Evolutionary conservation across 2,888 invertebrate genomes (phyloP).

Genomic region (Corythucha ciliata): DNA sequence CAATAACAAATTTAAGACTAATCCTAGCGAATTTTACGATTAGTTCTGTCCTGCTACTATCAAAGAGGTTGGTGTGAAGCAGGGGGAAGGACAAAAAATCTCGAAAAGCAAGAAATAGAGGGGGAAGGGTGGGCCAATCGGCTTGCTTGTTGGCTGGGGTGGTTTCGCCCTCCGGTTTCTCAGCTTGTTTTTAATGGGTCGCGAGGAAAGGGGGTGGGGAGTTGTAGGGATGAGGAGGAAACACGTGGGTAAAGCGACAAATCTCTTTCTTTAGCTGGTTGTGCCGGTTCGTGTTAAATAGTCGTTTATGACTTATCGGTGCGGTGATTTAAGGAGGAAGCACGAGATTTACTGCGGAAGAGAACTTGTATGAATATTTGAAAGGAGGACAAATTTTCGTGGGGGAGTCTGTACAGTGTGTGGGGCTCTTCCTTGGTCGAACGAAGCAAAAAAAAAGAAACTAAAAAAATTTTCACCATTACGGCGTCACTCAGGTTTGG

Average conservation of each 20-base stretch:
- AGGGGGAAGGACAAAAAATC: too few species aligned
- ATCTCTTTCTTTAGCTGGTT: too few species aligned
- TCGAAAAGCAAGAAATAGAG: too few species aligned
- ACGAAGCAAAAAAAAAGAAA: neutral
- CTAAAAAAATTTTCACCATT: neutral
- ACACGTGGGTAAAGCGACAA: too few species aligned
- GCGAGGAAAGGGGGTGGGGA: neutral
- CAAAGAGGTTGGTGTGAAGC: conserved; percentile 6
- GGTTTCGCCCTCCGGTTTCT: neutral
- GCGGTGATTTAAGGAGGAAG: neutral
- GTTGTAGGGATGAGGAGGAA: neutral
- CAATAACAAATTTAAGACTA: too few species aligned
- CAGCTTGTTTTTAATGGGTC: neutral
- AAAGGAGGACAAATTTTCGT: too few species aligned
- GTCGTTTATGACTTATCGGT: conserved; percentile 3
- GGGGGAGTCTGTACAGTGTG: too few species aligned
- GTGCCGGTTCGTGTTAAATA: too few species aligned
- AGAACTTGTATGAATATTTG: too few species aligned
- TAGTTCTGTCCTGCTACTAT: too few species aligned
- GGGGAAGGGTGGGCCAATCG: conserved; percentile 14
- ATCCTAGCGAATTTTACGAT: too few species aligned
- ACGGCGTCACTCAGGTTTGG: conserved; percentile 15
- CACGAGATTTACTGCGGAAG: neutral
- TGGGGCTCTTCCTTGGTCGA: too few species aligned
- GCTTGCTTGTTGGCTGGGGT: conserved; percentile 4